phyloP scores from a whole-genome alignment of 2,888 invertebrate genomes.

The Drosophila nr. perissopoda region DNA sequence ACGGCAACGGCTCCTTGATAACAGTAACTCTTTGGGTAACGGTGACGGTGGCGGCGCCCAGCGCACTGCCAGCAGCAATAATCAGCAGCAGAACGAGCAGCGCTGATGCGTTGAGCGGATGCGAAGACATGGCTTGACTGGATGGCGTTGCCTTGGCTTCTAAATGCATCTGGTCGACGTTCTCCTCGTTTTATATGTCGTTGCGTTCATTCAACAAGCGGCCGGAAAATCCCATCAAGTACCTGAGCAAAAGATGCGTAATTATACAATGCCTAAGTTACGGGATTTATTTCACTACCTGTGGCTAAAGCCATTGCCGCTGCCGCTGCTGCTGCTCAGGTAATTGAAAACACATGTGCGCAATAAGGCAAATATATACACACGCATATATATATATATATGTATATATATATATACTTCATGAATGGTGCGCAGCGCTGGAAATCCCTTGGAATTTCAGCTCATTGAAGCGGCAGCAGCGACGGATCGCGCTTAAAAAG shows the following conservation, averaged over 20 bases:
- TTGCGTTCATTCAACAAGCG: constrained; percentile 55
- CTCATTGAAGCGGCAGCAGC: constrained; percentile 51
- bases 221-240: constrained; percentile 51
- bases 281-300: constrained; percentile 4
- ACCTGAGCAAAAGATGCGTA: constrained; percentile 4
- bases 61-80: constrained; percentile 33
- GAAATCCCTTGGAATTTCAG: constrained; percentile 70
- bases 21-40: background rate
- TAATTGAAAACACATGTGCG: constrained; percentile 72
- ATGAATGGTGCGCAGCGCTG: constrained; percentile 59
- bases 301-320: background rate
- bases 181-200: constrained; percentile 49
- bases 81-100: constrained; percentile 25
- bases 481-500: background rate
- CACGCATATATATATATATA: background rate
- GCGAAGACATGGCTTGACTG: constrained; percentile 19
- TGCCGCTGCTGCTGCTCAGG: constrained; percentile 21
- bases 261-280: background rate
- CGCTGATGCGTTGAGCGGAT: constrained; percentile 1
- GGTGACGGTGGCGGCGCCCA: constrained; percentile 36
- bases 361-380: background rate
- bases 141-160: constrained; percentile 45
- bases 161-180: constrained; percentile 31
- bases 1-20: constrained; percentile 12
- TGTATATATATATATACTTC: constrained; percentile 16